Evolutionary conservation across 2,888 invertebrate species (phyloP).

Genomic region (Drosophila hawaiiensis): DNA sequence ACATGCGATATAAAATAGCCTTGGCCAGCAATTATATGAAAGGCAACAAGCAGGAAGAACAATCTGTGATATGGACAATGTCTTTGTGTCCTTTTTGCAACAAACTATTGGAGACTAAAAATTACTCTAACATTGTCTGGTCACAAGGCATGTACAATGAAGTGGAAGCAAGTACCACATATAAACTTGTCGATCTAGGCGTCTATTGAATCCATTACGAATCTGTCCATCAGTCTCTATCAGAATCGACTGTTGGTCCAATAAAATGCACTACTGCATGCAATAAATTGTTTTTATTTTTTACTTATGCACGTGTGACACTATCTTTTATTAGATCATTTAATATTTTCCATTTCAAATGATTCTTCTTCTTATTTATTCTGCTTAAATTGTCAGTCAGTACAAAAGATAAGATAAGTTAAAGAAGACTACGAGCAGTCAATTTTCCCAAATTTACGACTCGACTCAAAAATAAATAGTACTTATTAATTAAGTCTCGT

Average conservation of each 20-base stretch:
- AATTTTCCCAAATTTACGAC: neutral
- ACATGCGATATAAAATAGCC: conserved; percentile 26
- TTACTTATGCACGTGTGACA: neutral
- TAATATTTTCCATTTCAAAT: no score
- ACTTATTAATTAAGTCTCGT: neutral
- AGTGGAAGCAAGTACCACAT: neutral
- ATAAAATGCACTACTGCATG: neutral
- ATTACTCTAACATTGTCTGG: neutral
- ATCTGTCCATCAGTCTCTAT: neutral
- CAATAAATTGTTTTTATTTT: neutral
- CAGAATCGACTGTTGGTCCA: neutral
- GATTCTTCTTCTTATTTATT: neutral
- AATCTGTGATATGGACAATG: conserved; percentile 23
- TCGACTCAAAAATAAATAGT: no score
- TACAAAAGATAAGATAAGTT: neutral
- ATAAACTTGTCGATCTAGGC: neutral
- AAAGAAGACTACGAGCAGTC: no score
- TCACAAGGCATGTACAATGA: neutral
- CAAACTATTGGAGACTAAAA: neutral
- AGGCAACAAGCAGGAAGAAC: conserved; percentile 20
- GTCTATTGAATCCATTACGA: neutral
- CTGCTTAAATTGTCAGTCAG: neutral
- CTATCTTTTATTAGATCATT: neutral
- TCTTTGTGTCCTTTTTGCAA: neutral
- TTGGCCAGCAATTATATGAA: conserved; percentile 53